phyloP scores from a whole-genome alignment of 2,113 vertebrate species.

The Calyptommatus sinebrachiatus region DNA sequence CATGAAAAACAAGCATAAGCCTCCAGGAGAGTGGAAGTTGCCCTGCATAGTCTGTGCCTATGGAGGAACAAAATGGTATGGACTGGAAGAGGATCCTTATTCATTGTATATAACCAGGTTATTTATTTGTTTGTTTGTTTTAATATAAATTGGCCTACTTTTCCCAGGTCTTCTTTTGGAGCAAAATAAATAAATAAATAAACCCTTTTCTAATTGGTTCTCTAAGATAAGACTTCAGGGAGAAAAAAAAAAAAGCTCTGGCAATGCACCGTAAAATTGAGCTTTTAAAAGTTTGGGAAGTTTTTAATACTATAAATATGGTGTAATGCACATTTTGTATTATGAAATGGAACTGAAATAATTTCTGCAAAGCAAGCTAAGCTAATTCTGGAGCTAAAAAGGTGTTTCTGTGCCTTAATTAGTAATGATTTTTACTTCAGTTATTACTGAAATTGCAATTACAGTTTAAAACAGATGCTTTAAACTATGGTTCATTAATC shows the following conservation, averaged over 20 bases:
- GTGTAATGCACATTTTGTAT: neutral
- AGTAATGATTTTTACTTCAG: slow-evolving; percentile 23
- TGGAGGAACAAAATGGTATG: no score
- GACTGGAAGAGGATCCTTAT: no score
- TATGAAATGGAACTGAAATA: slow-evolving; percentile 21
- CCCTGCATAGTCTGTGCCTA: no score
- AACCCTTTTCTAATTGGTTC: slow-evolving; percentile 38
- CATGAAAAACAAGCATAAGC: no score
- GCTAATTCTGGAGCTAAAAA: slow-evolving; percentile 6
- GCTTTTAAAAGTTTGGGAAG: slow-evolving; percentile 1
- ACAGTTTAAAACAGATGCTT: slow-evolving; percentile 16
- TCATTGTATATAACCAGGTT: no score
- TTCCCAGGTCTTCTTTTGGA: slow-evolving; percentile 7
- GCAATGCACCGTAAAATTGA: neutral
- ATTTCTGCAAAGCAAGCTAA: slow-evolving; percentile 16
- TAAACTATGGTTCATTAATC: slow-evolving; percentile 20
- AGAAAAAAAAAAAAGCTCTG: slow-evolving; percentile 32
- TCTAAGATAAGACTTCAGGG: slow-evolving; percentile 10
- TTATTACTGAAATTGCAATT: slow-evolving; percentile 26
- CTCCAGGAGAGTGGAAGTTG: no score
- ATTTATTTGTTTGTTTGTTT: neutral
- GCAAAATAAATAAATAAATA: neutral
- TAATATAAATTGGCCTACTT: slow-evolving; percentile 21
- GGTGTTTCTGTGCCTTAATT: slow-evolving; percentile 36
- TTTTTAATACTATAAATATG: neutral